phyloP scores from a whole-genome alignment of 2,888 invertebrate species.

The Andrena hattorfiana region DNA sequence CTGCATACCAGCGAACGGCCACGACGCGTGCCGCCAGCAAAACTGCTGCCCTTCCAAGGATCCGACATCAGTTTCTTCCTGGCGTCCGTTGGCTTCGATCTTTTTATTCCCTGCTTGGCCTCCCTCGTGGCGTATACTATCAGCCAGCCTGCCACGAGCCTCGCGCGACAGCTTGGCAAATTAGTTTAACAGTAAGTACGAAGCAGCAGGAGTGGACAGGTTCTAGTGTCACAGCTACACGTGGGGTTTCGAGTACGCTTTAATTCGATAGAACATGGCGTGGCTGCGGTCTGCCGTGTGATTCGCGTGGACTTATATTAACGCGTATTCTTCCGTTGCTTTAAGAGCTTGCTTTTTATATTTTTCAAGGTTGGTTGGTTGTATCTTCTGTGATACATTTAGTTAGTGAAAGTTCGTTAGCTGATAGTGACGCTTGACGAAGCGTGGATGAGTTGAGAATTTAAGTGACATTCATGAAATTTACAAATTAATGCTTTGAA shows the following conservation, averaged over 20 bases:
- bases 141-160: background rate
- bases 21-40: constrained; percentile 43
- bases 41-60: constrained; percentile 72
- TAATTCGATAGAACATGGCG: constrained; percentile 3
- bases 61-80: constrained; percentile 70
- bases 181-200: constrained; percentile 39
- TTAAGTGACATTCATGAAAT: no score
- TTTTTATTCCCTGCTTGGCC: constrained; percentile 3
- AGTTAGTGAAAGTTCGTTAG: no score
- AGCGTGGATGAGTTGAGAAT: no score
- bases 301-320: background rate
- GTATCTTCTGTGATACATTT: no score
- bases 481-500: no score
- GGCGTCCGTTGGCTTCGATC: constrained; percentile 47
- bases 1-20: constrained; percentile 56
- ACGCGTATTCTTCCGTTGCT: no score
- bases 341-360: background rate
- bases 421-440: no score
- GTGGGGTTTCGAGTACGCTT: background rate
- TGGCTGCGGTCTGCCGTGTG: background rate
- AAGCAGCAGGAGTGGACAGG: background rate
- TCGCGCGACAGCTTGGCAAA: constrained; percentile 7
- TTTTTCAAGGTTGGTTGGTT: no score
- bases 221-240: background rate
- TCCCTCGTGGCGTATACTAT: background rate